Base-by-base conservation (phyloP, 2,797 vertebrate genomes). In the Eremophila alpestris region DNA sequence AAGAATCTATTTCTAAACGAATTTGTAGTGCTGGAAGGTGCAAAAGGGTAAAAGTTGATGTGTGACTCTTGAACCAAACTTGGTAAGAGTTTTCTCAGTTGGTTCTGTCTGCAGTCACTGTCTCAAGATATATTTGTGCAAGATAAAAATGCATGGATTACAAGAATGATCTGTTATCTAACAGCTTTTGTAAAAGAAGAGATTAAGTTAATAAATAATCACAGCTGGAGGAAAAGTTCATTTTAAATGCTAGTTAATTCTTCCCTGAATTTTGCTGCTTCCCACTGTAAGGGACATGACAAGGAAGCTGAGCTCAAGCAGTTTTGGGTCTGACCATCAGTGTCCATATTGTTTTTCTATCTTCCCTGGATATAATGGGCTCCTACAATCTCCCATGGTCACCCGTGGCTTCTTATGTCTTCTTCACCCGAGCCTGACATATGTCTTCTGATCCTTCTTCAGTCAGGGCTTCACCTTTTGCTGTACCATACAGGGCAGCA, bases 281-380 rank as follows among this genome's bases (percentile, higher is more conserved):
- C 24, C 46, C 0, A 0, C 10, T 60, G 6, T 48, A 36, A 64
- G 38, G 10, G 16, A 26, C 6, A 1, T 36, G 30, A 40, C 2
- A 14, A 38, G 13, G 29, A 82, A 41, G 12, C 13, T 58, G 54
- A 8, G 13, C 6, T 90, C 18, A 38, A 81, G 13, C 24, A 4
- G 5, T 24, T n/a, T 9, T 70, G 27, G 5, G 12, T 83, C 29
- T 49, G 16, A 67, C 16, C 8, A 7, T 77, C 15, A 38, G 4
- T 67, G 19, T 40, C 34, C 30, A 27, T 18, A 15, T 19, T 10
- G 7, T 52, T 85, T 80, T 69, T 80, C 38, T n/a, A 0, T 70
- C 13, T 43, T 77, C 5, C 3, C 7, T 59, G 41, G 12, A 23
- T 70, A 21, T 52, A 87, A 43, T 21, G 8, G 29, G 22, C 32